These are phyloP conservation scores for Ochlodes sylvanus DNA, from an alignment of 2,888 invertebrate species.

Conservation along the genomic window DNA sequence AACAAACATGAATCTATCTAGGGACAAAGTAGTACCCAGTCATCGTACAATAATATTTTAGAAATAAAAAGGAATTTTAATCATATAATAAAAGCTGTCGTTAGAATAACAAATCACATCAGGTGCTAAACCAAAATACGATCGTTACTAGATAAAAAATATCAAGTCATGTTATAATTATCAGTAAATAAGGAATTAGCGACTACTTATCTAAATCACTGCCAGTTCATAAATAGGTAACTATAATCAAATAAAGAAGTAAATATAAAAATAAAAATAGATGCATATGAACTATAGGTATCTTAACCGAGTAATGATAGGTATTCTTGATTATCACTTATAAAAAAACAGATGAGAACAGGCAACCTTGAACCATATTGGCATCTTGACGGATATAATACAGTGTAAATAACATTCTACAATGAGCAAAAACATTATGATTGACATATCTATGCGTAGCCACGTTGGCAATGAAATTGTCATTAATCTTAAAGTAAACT, in stretches of 20 bases:
- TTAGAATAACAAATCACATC: too few relatives aligned
- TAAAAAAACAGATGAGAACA: not conserved
- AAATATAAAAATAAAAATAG: not conserved
- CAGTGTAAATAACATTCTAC: conserved; percentile 19
- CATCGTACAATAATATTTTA: too few relatives aligned
- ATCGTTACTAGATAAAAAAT: not conserved
- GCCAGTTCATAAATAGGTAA: not conserved
- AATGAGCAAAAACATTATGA: conserved; percentile 40
- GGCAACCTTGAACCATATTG: conserved; percentile 34
- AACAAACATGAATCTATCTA: too few relatives aligned
- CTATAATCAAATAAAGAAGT: not conserved
- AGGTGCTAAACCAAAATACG: not conserved
- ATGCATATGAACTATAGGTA: too few relatives aligned
- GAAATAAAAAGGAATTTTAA: too few relatives aligned
- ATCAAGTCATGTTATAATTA: not conserved
- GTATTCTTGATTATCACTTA: not conserved
- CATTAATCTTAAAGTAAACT: not conserved
- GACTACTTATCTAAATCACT: not conserved
- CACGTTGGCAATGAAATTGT: not conserved
- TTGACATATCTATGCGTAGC: conserved; percentile 41
- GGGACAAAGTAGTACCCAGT: too few relatives aligned
- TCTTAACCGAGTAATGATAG: not conserved
- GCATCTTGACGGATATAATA: conserved; percentile 35
- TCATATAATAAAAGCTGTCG: too few relatives aligned
- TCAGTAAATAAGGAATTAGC: not conserved